Evolutionary conservation across 2,797 vertebrate species (phyloP), one percentile per base, ranked within the genome.

Genomic region (Hippoglossus hippoglossus): DNA sequence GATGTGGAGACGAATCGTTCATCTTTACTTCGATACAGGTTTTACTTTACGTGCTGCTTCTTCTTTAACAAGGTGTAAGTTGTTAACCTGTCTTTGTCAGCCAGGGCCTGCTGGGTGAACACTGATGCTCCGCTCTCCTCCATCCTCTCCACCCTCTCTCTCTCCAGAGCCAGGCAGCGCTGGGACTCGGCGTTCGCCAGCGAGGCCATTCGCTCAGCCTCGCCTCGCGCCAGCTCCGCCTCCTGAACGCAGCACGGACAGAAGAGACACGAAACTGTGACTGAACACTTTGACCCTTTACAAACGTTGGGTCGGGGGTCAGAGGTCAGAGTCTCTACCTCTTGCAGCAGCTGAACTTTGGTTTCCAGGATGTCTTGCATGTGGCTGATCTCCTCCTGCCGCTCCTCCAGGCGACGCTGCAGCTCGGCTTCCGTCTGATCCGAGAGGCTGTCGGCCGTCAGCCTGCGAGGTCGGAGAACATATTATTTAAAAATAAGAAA

Each of bases 311-410:
- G 36, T 39, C 11, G 12, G 36, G 12, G 36, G 12, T 39, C 36
- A 39, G 36, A 39, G 36, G 44, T 19, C 44, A 36, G 69, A 67
- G 31, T 57, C 1, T 50, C 24, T 79, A 97, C 97, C 95, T 97
- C 94, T 58, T 96, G 96, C 53, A 97, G 93, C 68, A 95, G 94
- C 84, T 96, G 95, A 41, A 96, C 95, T 88, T 97, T 97, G 81
- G 93, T 94, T 66, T 96, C 92, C 75, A 97, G 91, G 78, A 95
- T 88, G 64, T 96, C 95, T 0, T 95, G 95, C 70, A 94, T 94
- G 0, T 96, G 95, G 67, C 94, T 92, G 0, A 95, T 95, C 81
- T 97, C 96, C 76, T 94, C 93, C 90, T 96, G 95, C 2, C 58
- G 86, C 72, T 96, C 95, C 12, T 94, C 91, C 79, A 93, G 93